phyloP scores from a whole-genome alignment of 2,113 vertebrate species.

The Aspiorhynchus laticeps region DNA sequence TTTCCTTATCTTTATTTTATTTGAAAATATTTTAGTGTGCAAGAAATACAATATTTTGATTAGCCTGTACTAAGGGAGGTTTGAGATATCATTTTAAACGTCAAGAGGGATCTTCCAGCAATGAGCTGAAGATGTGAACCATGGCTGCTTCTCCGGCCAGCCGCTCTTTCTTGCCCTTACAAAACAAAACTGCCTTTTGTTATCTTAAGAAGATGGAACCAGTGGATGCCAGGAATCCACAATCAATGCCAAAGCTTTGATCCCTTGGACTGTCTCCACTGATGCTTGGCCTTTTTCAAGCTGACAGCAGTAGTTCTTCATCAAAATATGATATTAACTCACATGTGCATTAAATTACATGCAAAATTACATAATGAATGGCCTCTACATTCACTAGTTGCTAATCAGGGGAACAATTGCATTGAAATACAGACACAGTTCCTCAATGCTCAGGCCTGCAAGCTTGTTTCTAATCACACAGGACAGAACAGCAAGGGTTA shows the following conservation, averaged over 20 bases:
- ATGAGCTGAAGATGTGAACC: constrained; percentile 56
- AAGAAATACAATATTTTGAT: constrained; percentile 13
- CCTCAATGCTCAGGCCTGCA: not conserved
- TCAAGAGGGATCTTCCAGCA: constrained; percentile 2
- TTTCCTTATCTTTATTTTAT: not conserved
- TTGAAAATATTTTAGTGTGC: not conserved
- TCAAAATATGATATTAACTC: constrained; percentile 7
- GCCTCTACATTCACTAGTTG: not conserved
- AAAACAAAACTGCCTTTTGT: constrained; percentile 62
- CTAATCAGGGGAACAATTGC: constrained; percentile 1
- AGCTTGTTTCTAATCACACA: constrained; percentile 6
- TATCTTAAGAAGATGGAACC: constrained; percentile 56
- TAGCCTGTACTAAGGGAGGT: not conserved
- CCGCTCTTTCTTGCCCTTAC: constrained; percentile 51
- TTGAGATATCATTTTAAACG: not conserved
- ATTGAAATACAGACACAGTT: not conserved
- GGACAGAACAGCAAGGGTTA: constrained; percentile 55
- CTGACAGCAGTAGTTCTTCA: constrained; percentile 8
- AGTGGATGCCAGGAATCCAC: constrained; percentile 63
- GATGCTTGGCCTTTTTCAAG: constrained; percentile 47
- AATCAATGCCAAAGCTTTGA: constrained; percentile 60
- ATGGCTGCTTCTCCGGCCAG: constrained; percentile 55
- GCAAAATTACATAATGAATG: not conserved
- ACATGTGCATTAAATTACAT: constrained; percentile 26
- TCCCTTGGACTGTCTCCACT: constrained; percentile 49